A percentile compares a stretch with the other conserved stretches of the same genome.
phyloP scores from a whole-genome alignment of 2,888 invertebrate genomes.

The Plebejus melissa region DNA sequence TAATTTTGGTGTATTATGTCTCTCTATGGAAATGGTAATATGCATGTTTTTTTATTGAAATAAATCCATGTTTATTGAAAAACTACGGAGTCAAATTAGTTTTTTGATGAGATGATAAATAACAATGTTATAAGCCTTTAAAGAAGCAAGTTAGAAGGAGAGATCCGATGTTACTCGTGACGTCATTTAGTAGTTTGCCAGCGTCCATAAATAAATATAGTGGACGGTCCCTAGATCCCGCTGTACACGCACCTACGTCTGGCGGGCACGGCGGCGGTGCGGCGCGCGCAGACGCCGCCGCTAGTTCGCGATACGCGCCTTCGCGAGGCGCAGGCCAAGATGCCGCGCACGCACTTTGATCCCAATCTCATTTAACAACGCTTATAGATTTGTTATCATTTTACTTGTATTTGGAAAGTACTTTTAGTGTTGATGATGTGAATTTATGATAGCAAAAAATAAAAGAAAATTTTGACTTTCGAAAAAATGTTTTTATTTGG shows the following conservation, averaged over 20 bases:
- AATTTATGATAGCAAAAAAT: not conserved
- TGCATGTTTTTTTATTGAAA: too few species aligned
- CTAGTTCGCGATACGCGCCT: slow-evolving; percentile 66
- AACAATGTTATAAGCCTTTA: too few species aligned
- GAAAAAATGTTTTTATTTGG: not conserved
- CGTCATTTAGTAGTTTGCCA: not conserved
- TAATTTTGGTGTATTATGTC: too few species aligned
- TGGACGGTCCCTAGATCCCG: slow-evolving; percentile 76
- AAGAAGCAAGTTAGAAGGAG: too few species aligned
- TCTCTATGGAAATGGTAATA: too few species aligned
- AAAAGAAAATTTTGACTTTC: not conserved
- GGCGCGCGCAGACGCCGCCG: slow-evolving; percentile 77
- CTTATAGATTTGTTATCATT: not conserved
- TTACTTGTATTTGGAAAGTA: not conserved
- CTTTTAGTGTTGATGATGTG: not conserved
- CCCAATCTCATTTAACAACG: slow-evolving; percentile 26
- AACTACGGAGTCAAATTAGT: too few species aligned
- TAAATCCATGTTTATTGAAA: too few species aligned
- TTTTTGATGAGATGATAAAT: too few species aligned
- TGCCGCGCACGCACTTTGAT: slow-evolving; percentile 79
- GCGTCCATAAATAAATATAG: not conserved
- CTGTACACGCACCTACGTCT: slow-evolving; percentile 83
- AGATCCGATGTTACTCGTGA: not conserved
- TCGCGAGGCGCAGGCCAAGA: slow-evolving; percentile 40
- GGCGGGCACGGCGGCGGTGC: slow-evolving; percentile 77